Conservation (phyloP, 2,797 vertebrate genomes). For the Mycteria americana region DNA sequence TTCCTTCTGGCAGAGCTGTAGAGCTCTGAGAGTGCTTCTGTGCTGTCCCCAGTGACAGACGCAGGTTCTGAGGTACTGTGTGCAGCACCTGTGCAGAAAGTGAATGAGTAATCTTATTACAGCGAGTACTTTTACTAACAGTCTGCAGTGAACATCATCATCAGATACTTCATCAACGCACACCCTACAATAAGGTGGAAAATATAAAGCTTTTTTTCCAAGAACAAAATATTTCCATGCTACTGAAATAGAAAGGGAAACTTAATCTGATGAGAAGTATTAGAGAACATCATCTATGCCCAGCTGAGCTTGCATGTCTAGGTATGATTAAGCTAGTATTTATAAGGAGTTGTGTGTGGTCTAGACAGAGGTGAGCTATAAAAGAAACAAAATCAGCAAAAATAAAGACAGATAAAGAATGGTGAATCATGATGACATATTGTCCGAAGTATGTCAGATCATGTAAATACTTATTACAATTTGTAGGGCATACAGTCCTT, state of each 20-base stretch:
- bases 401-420: background rate
- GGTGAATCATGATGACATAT: background rate
- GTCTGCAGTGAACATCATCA: accelerated
- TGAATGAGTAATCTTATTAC: background rate
- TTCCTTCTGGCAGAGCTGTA: background rate
- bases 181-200: background rate
- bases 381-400: background rate
- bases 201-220: background rate
- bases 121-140: background rate
- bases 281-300: background rate
- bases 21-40: background rate
- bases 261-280: background rate
- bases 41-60: background rate
- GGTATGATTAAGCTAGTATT: background rate
- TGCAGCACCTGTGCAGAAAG: background rate
- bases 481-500: background rate
- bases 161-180: background rate
- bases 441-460: background rate
- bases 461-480: background rate
- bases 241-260: background rate
- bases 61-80: background rate
- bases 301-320: background rate
- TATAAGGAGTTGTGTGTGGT: background rate
- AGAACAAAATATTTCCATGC: background rate
- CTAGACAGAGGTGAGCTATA: slow-evolving; percentile 2